These are phyloP conservation scores for Stegodyphus mimosarum DNA, from an alignment of 1,140 invertebrate genomes.

Conservation along the genomic window DNA sequence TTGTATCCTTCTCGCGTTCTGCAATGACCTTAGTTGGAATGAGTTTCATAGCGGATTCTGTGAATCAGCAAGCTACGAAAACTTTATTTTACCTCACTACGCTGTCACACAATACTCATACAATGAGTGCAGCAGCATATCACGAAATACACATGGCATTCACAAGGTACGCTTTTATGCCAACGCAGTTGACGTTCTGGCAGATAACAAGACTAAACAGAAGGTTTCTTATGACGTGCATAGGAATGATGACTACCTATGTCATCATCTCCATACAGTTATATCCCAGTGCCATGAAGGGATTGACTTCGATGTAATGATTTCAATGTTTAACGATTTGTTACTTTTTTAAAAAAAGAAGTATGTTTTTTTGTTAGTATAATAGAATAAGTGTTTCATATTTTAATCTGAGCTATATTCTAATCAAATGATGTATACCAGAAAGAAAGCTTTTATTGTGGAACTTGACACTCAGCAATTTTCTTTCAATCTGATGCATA, in stretches of 20 bases:
- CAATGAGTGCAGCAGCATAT: background rate
- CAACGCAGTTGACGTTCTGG: conserved; percentile 36
- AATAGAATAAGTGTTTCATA: too few species aligned
- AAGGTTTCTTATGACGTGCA: conserved; percentile 43
- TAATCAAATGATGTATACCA: too few species aligned
- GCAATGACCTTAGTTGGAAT: background rate
- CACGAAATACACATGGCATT: conserved; percentile 20
- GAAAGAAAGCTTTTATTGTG: too few species aligned
- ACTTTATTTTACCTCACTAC: background rate
- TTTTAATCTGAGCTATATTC: too few species aligned
- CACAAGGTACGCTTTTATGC: conserved; percentile 4
- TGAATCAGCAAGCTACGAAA: conserved; percentile 9
- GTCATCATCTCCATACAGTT: conserved; percentile 42
- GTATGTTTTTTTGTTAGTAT: too few species aligned
- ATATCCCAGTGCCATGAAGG: conserved; percentile 52
- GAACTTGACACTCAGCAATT: too few species aligned
- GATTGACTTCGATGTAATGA: background rate
- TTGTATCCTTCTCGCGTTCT: conserved; percentile 16
- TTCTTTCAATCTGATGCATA: too few species aligned
- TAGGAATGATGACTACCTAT: conserved; percentile 55
- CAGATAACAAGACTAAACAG: conserved; percentile 37
- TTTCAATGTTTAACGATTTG: too few species aligned
- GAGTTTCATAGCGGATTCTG: conserved; percentile 18
- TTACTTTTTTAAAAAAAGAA: too few species aligned
- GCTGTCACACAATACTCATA: background rate